Evolutionary conservation across 2,888 invertebrate species (phyloP).

Genomic region (Mesochorus sp.): DNA sequence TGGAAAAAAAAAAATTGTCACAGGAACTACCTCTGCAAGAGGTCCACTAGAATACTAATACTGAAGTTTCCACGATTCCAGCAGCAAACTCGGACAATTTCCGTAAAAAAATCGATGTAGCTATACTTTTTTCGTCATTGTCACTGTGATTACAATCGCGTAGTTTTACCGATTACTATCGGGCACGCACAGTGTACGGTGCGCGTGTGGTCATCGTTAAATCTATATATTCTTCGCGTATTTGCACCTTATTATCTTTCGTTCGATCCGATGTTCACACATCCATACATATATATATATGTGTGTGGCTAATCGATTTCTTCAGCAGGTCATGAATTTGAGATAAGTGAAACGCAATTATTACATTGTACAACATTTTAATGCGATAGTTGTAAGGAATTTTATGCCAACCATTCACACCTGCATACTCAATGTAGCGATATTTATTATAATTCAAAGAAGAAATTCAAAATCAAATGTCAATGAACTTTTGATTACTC

Average conservation of each 20-base stretch:
- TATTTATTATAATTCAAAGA: too few species aligned
- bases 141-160: conserved; percentile 46
- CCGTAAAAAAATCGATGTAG: conserved; percentile 47
- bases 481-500: too few species aligned
- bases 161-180: conserved; percentile 42
- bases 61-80: background rate
- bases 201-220: conserved; percentile 4
- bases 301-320: background rate
- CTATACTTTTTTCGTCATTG: conserved; percentile 21
- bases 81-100: background rate
- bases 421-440: too few species aligned
- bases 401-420: too few species aligned
- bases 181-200: conserved; percentile 26
- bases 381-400: too few species aligned
- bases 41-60: conserved; percentile 24
- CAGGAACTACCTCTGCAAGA: background rate
- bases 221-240: background rate
- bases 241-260: background rate
- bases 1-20: background rate
- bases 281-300: too few species aligned
- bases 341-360: background rate
- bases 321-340: background rate
- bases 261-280: background rate
- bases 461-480: too few species aligned
- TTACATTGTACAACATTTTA: too few species aligned